Conservation (phyloP, 2,797 vertebrate genomes). For the Oceanodroma leucorhoa region DNA sequence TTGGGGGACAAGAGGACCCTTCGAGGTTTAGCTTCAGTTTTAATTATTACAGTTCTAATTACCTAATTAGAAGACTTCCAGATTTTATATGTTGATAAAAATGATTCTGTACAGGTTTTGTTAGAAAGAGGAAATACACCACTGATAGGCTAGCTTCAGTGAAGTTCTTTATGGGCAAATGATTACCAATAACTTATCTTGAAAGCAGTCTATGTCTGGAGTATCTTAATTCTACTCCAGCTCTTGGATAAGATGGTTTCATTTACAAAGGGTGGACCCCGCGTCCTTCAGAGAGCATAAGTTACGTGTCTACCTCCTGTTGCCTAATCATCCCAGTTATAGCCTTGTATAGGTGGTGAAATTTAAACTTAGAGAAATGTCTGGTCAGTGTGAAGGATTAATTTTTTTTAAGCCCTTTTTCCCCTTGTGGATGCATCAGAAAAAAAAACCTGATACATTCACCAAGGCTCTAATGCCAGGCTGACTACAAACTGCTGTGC, state of each 20-base stretch:
- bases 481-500: not conserved
- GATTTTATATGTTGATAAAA: conserved; percentile 45
- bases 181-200: conserved; percentile 21
- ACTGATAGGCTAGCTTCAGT: not conserved
- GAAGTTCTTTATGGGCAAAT: conserved; percentile 31
- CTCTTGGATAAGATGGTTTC: not conserved
- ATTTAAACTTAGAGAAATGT: not conserved
- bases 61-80: conserved; percentile 24
- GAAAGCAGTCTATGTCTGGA: not conserved
- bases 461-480: not conserved
- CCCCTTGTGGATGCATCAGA: not conserved
- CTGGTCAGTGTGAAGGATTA: not conserved
- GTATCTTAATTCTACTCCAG: not conserved
- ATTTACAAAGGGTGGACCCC: not conserved
- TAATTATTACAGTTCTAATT: conserved; percentile 41
- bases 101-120: conserved; percentile 1
- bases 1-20: conserved; percentile 15
- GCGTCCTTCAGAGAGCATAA: not conserved
- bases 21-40: conserved; percentile 2
- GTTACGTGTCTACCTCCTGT: not conserved
- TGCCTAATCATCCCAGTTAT: not conserved
- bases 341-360: not conserved
- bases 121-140: not conserved
- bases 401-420: not conserved
- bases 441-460: not conserved